Base-by-base conservation (phyloP, 2,888 invertebrate species). In the Melipona beecheii region DNA sequence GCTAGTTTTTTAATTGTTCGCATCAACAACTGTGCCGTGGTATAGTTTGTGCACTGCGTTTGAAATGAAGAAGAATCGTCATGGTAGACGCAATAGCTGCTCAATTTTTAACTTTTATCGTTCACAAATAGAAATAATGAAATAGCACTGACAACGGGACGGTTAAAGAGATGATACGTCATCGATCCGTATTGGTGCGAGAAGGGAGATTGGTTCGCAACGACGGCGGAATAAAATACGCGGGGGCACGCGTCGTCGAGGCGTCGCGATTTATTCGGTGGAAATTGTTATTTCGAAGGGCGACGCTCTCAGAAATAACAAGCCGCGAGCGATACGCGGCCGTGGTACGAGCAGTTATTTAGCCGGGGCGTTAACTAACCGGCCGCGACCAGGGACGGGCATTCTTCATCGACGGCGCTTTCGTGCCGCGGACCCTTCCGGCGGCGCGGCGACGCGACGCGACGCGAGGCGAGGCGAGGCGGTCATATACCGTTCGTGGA, bases 341-440 rank as follows among this genome's bases (percentile, higher is more conserved):
- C n/a, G 21, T n/a, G 5, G 24, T n/a, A 50, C 56, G 78, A 72
- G 70, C 73, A 73, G 81, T 82, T 74, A 74, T 69, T 81, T 75
- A 75, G 66, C 75, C 19, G 74, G 50, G 31, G 65, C 75, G 82
- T 83, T 82, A 83, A 83, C 83, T 83, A 83, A 81, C 82, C 66
- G 64, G 74, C 80, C 71, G 62, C 31, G 49, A 65, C 24, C 58
- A 69, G n/a, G 58, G 62, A 73, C 58, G 73, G 17, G n/a, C 65
- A 78, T 85, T 81, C 81, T 58, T 85, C 85, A 81, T 85, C 75
- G 83, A 50, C 81, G 72, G 72, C 27, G 27, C 27, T 83, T 78
- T 82, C 76, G 69, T 74, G 72, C 79, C 60, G 66, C 56, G 75
- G 36, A 64, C 68, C 70, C 72, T 76, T 73, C 75, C 73, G 66